Evolutionary conservation across 2,888 invertebrate genomes (phyloP).

Genomic region (Drosophila tanythrix): DNA sequence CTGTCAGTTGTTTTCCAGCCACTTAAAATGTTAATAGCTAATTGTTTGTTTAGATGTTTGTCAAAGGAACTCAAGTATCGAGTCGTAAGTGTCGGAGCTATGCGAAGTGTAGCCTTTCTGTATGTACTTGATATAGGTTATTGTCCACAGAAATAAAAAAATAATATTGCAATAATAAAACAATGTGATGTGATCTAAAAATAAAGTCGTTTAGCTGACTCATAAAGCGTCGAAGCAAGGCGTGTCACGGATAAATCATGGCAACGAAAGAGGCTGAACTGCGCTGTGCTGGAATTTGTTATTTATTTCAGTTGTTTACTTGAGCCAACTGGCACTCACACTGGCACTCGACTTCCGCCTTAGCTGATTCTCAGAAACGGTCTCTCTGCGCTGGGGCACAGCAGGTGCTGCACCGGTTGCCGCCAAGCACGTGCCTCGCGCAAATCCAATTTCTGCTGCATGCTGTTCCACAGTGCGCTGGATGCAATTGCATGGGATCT

Average conservation of each 20-base stretch:
- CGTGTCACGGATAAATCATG: constrained; percentile 48
- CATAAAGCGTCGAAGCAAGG: constrained; percentile 33
- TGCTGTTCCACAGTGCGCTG: constrained; percentile 32
- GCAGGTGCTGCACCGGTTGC: constrained; percentile 52
- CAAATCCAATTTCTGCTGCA: constrained; percentile 1
- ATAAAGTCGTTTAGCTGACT: constrained; percentile 48
- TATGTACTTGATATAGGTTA: constrained; percentile 70
- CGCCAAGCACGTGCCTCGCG: not conserved
- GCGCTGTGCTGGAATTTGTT: not conserved
- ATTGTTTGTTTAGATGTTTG: constrained; percentile 72
- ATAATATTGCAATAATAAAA: constrained; percentile 13
- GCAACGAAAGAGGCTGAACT: constrained; percentile 7
- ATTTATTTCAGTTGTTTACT: not conserved
- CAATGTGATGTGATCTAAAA: constrained; percentile 57
- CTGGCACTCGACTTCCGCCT: constrained; percentile 4
- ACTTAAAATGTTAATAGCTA: constrained; percentile 71
- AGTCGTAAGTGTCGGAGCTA: constrained; percentile 32
- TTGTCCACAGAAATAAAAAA: constrained; percentile 50
- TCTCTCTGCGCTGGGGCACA: constrained; percentile 75
- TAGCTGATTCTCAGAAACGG: constrained; percentile 57
- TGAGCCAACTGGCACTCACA: not conserved
- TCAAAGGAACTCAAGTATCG: constrained; percentile 50
- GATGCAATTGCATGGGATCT: constrained; percentile 18
- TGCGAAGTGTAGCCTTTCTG: constrained; percentile 44
- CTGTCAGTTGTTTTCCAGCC: constrained; percentile 38